Conservation (phyloP, 2,888 invertebrate genomes). For the Aporophyla nigra region DNA sequence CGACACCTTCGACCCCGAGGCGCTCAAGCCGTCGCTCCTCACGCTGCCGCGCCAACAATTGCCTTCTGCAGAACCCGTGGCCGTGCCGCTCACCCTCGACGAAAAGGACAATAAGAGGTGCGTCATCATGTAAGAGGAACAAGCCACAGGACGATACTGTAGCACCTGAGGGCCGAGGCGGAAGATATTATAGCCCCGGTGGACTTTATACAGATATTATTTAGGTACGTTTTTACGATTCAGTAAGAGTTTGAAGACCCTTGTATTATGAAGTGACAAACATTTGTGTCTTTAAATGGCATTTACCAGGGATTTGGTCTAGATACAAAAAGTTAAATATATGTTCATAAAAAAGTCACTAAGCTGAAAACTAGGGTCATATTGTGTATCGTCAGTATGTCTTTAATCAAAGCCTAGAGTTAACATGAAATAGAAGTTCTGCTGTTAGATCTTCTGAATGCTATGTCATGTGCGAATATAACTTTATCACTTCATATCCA, state of each 20-base stretch:
- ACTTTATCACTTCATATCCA: conserved; percentile 8
- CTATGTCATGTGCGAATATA: neutral
- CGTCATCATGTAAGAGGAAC: conserved; percentile 30
- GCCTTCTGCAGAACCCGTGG: conserved; percentile 73
- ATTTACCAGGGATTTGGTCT: neutral
- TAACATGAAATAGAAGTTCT: neutral
- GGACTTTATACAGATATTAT: conserved; percentile 19
- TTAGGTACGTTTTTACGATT: conserved; percentile 43
- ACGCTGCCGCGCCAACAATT: conserved; percentile 65
- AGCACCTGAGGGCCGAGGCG: no score
- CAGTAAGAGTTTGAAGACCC: conserved; percentile 12
- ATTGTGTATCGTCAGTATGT: neutral
- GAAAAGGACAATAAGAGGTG: conserved; percentile 52
- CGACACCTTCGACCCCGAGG: conserved; percentile 80
- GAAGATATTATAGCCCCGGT: neutral
- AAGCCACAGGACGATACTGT: neutral
- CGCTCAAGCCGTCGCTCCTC: conserved; percentile 72
- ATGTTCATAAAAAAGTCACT: neutral
- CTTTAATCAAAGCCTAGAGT: neutral
- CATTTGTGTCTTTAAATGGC: neutral
- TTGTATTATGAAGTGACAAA: neutral
- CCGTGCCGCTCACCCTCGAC: conserved; percentile 54
- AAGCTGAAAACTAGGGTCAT: neutral
- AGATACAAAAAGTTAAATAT: neutral
- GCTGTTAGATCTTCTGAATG: neutral